Evolutionary conservation across 2,888 invertebrate species (phyloP).

Genomic region (Tiphia femorata): DNA sequence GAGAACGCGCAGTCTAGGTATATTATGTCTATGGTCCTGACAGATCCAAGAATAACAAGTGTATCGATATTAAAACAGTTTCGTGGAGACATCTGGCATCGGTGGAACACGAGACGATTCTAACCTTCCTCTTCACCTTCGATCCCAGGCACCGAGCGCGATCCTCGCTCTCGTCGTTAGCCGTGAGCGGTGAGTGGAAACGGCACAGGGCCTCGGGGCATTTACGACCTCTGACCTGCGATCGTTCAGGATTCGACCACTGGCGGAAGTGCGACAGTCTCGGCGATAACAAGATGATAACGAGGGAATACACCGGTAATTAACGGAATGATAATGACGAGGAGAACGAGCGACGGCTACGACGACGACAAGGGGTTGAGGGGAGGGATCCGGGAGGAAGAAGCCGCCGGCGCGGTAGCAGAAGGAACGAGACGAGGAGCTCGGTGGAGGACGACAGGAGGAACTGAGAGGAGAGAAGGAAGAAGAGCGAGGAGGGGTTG

Average conservation of each 20-base stretch:
- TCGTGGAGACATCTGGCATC: too few relatives aligned
- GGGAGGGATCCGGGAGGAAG: too few relatives aligned
- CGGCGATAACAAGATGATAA: constrained; percentile 61
- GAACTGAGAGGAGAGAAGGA: constrained; percentile 15
- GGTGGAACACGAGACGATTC: too few relatives aligned
- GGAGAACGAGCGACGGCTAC: constrained; percentile 38
- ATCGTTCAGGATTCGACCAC: constrained; percentile 29
- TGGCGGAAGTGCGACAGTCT: constrained; percentile 47
- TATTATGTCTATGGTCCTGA: too few relatives aligned
- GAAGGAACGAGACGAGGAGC: constrained; percentile 10
- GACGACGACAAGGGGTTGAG: constrained; percentile 9
- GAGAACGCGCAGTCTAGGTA: too few relatives aligned
- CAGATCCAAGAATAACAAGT: too few relatives aligned
- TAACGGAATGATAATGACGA: constrained; percentile 65
- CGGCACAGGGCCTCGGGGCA: constrained; percentile 2
- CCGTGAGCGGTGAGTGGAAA: not conserved
- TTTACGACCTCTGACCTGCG: constrained; percentile 14
- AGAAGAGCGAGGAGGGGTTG: constrained; percentile 7
- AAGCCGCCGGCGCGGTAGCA: constrained; percentile 25
- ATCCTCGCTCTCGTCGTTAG: too few relatives aligned
- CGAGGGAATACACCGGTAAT: constrained; percentile 62
- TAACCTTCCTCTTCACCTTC: too few relatives aligned
- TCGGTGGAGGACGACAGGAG: constrained; percentile 11
- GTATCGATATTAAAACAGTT: too few relatives aligned
- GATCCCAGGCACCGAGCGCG: too few relatives aligned